phyloP scores from a whole-genome alignment of 2,113 vertebrate species.

The Myocastor coypus region DNA sequence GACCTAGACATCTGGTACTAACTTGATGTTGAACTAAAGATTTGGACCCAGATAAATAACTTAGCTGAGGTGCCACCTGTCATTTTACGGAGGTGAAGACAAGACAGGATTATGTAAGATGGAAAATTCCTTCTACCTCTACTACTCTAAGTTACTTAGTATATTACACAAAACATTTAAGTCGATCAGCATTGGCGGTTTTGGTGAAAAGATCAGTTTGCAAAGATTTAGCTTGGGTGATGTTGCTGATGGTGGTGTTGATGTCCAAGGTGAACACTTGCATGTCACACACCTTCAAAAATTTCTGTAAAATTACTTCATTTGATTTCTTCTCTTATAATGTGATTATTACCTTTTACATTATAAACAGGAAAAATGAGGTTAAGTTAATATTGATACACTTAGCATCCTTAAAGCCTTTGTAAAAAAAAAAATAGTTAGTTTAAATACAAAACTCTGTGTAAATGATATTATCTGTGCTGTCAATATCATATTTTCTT shows the following conservation, averaged over 20 bases:
- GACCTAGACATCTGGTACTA: not conserved
- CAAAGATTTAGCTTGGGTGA: not conserved
- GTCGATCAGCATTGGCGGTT: not conserved
- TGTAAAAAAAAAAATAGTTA: not conserved
- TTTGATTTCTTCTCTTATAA: not conserved
- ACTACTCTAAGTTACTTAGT: not conserved
- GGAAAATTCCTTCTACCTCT: not conserved
- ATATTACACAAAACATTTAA: not conserved
- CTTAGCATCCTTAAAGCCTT: not conserved
- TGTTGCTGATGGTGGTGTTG: not conserved
- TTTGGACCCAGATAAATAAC: not conserved
- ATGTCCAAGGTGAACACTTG: not conserved
- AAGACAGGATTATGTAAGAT: not conserved
- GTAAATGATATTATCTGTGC: not conserved
- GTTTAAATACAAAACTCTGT: not conserved
- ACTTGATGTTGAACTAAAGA: not conserved
- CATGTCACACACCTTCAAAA: not conserved
- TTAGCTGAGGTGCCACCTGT: not conserved
- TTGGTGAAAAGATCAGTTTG: not conserved
- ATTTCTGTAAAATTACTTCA: not conserved
- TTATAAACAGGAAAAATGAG: conserved; percentile 14
- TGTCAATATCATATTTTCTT: not conserved
- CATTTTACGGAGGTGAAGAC: not conserved
- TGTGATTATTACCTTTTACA: not conserved
- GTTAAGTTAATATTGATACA: not conserved